phyloP scores from a whole-genome alignment of 2,797 vertebrate species.

The Anguilla megastoma region DNA sequence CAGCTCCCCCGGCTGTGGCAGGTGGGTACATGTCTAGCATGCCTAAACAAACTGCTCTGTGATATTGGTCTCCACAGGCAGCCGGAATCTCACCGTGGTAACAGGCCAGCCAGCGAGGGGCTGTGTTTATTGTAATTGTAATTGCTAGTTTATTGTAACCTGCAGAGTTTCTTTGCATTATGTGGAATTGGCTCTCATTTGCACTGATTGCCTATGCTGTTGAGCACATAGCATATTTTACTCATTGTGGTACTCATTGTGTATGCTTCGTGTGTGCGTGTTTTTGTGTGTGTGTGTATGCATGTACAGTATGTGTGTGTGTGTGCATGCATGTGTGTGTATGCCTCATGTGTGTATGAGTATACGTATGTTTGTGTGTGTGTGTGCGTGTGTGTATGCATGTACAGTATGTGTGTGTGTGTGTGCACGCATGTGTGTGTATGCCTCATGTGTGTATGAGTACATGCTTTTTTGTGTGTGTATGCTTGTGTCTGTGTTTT shows the following conservation, averaged over 20 bases:
- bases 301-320: neutral
- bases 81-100: neutral
- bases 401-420: neutral
- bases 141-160: neutral
- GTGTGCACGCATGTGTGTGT: neutral
- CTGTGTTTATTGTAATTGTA: neutral
- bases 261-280: neutral
- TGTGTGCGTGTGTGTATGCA: neutral
- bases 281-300: neutral
- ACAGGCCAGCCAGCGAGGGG: conserved; percentile 1
- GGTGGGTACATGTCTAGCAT: neutral
- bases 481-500: neutral
- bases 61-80: neutral
- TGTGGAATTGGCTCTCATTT: neutral
- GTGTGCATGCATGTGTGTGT: neutral
- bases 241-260: neutral
- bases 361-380: neutral
- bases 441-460: neutral
- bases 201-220: neutral
- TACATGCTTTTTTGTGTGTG: neutral
- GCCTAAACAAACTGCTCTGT: neutral
- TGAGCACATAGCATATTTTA: neutral
- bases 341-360: conserved; percentile 7
- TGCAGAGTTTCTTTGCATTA: neutral
- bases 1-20: neutral